These are phyloP conservation scores for Bufo bufo DNA, from an alignment of 2,113 vertebrate genomes.

Conservation along the genomic window DNA sequence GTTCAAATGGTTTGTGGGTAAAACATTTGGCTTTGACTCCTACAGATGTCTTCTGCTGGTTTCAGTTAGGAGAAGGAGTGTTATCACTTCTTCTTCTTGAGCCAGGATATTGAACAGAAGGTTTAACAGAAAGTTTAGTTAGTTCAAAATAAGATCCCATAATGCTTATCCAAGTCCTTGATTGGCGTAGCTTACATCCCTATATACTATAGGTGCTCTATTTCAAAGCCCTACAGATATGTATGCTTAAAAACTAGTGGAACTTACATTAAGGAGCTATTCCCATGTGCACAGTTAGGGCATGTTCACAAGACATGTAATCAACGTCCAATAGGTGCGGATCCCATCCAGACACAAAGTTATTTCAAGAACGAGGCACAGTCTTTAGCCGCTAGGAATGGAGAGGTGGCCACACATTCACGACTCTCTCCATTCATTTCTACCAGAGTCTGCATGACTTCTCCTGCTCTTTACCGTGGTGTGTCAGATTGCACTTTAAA, in stretches of 20 bases:
- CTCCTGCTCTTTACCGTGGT: too few species aligned
- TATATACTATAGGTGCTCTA: not conserved
- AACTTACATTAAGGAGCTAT: too few species aligned
- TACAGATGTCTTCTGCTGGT: not conserved
- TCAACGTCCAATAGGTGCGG: too few species aligned
- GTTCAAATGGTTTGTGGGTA: constrained; percentile 10
- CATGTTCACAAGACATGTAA: too few species aligned
- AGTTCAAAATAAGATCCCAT: not conserved
- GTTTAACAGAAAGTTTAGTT: not conserved
- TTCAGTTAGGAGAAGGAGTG: not conserved
- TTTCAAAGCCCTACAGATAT: not conserved
- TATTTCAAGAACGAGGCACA: too few species aligned
- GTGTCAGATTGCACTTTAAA: too few species aligned
- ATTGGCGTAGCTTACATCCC: not conserved
- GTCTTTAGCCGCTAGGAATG: too few species aligned
- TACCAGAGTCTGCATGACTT: too few species aligned
- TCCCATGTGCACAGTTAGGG: too few species aligned
- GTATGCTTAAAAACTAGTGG: not conserved
- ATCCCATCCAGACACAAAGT: too few species aligned
- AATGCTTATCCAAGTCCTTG: not conserved
- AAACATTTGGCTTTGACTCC: not conserved
- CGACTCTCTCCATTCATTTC: too few species aligned
- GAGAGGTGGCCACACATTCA: too few species aligned
- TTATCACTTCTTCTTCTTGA: not conserved
- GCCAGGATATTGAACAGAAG: not conserved